Conservation (phyloP, 2,888 invertebrate genomes). For the Tetramorium bicarinatum region DNA sequence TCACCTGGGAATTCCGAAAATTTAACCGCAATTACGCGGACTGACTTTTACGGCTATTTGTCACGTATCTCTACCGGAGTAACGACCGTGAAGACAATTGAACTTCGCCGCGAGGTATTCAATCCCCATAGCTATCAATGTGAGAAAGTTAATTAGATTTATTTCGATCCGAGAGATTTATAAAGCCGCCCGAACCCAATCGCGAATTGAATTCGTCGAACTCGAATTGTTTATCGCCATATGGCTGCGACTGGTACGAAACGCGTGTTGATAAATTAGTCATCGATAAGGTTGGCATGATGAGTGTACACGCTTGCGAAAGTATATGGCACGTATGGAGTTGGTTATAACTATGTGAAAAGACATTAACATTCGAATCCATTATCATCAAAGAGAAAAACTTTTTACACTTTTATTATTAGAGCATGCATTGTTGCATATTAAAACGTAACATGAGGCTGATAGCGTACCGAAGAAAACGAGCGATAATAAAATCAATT, state of each 20-base stretch:
- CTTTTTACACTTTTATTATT: background rate
- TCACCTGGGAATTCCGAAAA: conserved; percentile 36
- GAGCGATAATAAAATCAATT: background rate
- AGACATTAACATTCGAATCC: background rate
- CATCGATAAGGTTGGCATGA: conserved; percentile 32
- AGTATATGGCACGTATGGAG: background rate
- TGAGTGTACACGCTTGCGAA: background rate
- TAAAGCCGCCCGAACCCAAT: background rate
- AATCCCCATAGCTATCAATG: background rate
- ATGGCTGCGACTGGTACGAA: background rate
- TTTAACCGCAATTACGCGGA: conserved; percentile 41
- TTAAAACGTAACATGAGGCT: background rate
- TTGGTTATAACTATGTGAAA: background rate
- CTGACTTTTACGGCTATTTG: conserved; percentile 23
- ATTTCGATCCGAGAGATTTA: conserved; percentile 2
- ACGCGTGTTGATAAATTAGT: conserved; percentile 15
- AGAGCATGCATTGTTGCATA: background rate
- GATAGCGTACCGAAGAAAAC: background rate
- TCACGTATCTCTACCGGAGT: conserved; percentile 5
- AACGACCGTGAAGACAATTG: conserved; percentile 48
- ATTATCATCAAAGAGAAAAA: background rate
- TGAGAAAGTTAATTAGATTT: conserved; percentile 41
- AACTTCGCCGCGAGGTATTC: conserved; percentile 19
- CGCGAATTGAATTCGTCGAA: conserved; percentile 10
- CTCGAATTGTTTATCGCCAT: background rate